Evolutionary conservation across 2,113 vertebrate genomes (phyloP).

Genomic region (Dinomys branickii): DNA sequence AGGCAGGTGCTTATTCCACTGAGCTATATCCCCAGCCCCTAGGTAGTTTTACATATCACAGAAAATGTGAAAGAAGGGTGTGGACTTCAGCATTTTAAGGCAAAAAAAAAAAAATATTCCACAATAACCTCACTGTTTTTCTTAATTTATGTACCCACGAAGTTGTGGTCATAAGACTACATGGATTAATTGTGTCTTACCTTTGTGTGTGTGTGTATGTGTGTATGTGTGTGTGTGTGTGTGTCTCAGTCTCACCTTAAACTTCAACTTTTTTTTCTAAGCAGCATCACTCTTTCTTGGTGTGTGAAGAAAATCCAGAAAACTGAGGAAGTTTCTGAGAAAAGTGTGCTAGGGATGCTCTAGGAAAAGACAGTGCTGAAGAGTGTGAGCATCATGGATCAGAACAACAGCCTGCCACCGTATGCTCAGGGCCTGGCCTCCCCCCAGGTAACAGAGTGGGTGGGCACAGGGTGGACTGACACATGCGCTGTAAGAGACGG

Average conservation of each 20-base stretch:
- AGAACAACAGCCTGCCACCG: constrained; percentile 95
- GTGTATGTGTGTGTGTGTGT: no score
- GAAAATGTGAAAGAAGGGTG: not conserved
- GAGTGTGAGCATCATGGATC: constrained; percentile 91
- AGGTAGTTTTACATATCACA: not conserved
- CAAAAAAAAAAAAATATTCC: not conserved
- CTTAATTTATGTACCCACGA: not conserved
- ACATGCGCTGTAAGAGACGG: not conserved
- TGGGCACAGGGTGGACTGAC: not conserved
- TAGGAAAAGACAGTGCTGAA: constrained; percentile 66
- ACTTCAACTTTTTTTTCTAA: not conserved
- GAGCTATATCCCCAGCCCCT: no score
- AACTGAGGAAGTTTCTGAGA: constrained; percentile 42
- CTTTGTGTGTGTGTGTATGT: no score
- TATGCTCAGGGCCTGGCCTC: constrained; percentile 96
- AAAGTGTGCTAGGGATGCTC: constrained; percentile 79
- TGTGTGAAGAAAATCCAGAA: constrained; percentile 72
- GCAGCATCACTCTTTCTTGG: not conserved
- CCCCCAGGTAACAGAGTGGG: constrained; percentile 91
- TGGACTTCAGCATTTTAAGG: not conserved
- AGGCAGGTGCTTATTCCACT: no score
- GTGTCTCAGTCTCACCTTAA: not conserved
- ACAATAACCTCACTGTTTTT: not conserved
- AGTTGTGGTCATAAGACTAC: not conserved
- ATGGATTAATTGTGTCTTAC: not conserved